Percentiles rank a stretch among this genome's conserved stretches.
These are phyloP conservation scores for Saturnia japonica DNA, from an alignment of 2,888 invertebrate genomes.

Conservation along the genomic window DNA sequence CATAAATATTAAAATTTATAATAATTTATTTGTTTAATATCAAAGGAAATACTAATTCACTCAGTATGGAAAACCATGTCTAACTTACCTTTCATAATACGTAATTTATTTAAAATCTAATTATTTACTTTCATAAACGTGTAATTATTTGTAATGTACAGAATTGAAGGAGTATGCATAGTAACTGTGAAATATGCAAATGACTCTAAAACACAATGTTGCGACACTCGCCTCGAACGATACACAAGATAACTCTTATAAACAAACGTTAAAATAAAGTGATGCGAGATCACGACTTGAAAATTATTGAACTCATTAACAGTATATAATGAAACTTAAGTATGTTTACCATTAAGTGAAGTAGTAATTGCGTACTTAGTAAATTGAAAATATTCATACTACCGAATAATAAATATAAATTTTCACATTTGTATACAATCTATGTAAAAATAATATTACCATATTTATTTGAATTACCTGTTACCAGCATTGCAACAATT, in stretches of 20 bases:
- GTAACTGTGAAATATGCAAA: slow-evolving; percentile 74
- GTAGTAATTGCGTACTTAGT: slow-evolving; percentile 4
- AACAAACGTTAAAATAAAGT: slow-evolving; percentile 75
- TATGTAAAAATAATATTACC: not conserved
- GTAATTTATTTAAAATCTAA: not conserved
- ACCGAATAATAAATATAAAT: not conserved
- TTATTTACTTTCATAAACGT: slow-evolving; percentile 32
- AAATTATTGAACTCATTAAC: slow-evolving; percentile 67
- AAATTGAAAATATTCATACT: not conserved
- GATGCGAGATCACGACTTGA: slow-evolving; percentile 74
- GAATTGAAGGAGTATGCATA: slow-evolving; percentile 47
- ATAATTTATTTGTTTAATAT: not conserved
- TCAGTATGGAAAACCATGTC: not conserved
- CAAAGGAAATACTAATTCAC: not conserved
- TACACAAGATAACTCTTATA: slow-evolving; percentile 73
- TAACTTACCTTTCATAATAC: not conserved
- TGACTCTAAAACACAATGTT: slow-evolving; percentile 67
- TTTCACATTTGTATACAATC: not conserved
- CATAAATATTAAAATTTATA: not conserved
- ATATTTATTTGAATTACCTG: not conserved
- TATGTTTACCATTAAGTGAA: slow-evolving; percentile 23
- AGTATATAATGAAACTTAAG: slow-evolving; percentile 53
- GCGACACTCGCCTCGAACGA: slow-evolving; percentile 65
- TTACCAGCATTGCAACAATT: not conserved
- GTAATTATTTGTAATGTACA: slow-evolving; percentile 45